Evolutionary conservation across 2,797 vertebrate species (phyloP).

Genomic region (Mionectes olivaceus): DNA sequence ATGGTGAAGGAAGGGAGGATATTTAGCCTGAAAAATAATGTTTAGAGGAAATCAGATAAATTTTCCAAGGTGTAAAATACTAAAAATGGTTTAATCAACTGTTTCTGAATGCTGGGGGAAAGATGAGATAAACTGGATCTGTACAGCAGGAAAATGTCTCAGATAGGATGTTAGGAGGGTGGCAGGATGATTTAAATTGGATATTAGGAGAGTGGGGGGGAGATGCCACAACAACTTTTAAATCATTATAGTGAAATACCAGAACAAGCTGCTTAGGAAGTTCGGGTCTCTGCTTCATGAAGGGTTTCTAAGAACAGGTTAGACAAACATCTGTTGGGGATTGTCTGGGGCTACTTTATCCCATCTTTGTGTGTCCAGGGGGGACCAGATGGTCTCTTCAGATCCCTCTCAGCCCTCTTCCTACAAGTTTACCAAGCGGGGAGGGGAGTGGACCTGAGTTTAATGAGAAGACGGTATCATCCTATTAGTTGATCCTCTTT

Average conservation of each 20-base stretch:
- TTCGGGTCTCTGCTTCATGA: background rate
- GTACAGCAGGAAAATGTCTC: background rate
- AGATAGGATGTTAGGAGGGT: background rate
- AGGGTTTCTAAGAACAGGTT: slow-evolving; percentile 55
- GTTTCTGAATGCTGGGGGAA: background rate
- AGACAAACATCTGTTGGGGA: slow-evolving; percentile 59
- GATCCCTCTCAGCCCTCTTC: background rate
- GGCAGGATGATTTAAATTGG: background rate
- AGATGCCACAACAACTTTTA: background rate
- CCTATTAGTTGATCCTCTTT: slow-evolving; percentile 27
- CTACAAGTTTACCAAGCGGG: background rate
- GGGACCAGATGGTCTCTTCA: slow-evolving; percentile 43
- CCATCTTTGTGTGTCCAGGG: background rate
- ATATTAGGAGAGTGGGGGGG: background rate
- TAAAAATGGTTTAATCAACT: background rate
- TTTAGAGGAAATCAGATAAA: background rate
- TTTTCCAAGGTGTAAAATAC: background rate
- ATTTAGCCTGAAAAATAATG: background rate
- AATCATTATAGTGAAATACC: background rate
- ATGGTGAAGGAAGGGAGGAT: background rate
- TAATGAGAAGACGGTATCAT: background rate
- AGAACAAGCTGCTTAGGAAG: slow-evolving; percentile 29
- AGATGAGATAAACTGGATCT: background rate
- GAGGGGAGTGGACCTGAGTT: background rate
- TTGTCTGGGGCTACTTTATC: slow-evolving; percentile 59